Percentiles rank a stretch among this genome's conserved stretches.
These are phyloP conservation scores for Agonopterix alstromeriana DNA, from an alignment of 2,888 invertebrate genomes.

Conservation along the genomic window DNA sequence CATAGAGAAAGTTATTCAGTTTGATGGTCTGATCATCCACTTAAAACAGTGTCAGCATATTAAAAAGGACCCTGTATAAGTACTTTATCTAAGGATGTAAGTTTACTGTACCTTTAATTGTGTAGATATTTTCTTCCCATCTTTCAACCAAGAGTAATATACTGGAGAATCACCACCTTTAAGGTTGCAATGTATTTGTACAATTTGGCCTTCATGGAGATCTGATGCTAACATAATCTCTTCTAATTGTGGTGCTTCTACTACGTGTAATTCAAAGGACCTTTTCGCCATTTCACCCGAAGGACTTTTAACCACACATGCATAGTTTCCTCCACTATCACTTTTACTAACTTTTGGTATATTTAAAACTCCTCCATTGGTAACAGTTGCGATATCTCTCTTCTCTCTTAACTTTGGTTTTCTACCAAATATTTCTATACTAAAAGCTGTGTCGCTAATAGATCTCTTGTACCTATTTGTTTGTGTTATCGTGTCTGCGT, in stretches of 20 bases:
- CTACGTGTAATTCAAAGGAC: slow-evolving; percentile 82
- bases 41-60: no score
- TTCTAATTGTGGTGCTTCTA: slow-evolving; percentile 87
- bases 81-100: no score
- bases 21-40: no score
- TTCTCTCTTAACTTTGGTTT: slow-evolving; percentile 67
- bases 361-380: slow-evolving; percentile 72
- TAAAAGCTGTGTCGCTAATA: slow-evolving; percentile 38
- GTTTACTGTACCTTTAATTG: slow-evolving; percentile 74
- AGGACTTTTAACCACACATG: slow-evolving; percentile 85
- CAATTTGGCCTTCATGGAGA: slow-evolving; percentile 88
- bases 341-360: slow-evolving; percentile 78
- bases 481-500: slow-evolving; percentile 36
- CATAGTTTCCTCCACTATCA: slow-evolving; percentile 85
- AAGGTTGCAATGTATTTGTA: slow-evolving; percentile 88
- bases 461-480: slow-evolving; percentile 52
- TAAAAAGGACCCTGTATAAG: no score
- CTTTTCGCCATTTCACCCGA: slow-evolving; percentile 86
- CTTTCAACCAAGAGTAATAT: slow-evolving; percentile 83
- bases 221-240: slow-evolving; percentile 88
- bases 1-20: no score
- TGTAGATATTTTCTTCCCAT: slow-evolving; percentile 79
- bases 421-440: slow-evolving; percentile 63
- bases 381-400: slow-evolving; percentile 41
- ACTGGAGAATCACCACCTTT: slow-evolving; percentile 84